Conservation (phyloP, 2,888 invertebrate species). For the Hypercompe scribonia region DNA sequence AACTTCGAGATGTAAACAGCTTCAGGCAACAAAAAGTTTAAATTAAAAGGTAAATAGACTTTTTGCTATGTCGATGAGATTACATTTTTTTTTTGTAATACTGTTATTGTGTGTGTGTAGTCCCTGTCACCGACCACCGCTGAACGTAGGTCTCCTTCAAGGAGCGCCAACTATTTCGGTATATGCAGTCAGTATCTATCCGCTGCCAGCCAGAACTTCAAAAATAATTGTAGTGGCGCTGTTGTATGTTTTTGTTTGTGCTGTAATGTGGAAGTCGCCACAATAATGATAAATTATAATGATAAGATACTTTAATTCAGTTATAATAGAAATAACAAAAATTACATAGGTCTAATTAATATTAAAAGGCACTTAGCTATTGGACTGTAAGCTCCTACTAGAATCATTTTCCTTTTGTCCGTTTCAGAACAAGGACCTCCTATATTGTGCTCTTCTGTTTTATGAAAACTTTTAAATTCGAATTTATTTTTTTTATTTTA, state of each 20-base stretch:
- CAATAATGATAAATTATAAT: no score
- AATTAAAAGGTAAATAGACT: slow-evolving; percentile 1
- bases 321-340: neutral
- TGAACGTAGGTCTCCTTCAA: no score
- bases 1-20: slow-evolving; percentile 5
- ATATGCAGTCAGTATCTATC: no score
- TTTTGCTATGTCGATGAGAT: neutral
- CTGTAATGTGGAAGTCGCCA: no score
- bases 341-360: neutral
- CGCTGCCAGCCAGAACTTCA: no score
- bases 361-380: neutral
- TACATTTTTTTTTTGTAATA: neutral
- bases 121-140: no score
- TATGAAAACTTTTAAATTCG: neutral
- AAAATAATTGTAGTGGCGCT: no score
- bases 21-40: neutral
- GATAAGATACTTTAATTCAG: no score
- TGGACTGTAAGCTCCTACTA: neutral
- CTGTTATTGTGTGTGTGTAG: no score
- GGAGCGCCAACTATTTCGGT: no score
- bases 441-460: neutral
- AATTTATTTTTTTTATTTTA: no score
- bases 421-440: neutral
- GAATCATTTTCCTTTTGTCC: neutral
- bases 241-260: no score